These are phyloP conservation scores for Neoniphon sammara DNA, from an alignment of 2,797 vertebrate genomes.

Conservation along the genomic window DNA sequence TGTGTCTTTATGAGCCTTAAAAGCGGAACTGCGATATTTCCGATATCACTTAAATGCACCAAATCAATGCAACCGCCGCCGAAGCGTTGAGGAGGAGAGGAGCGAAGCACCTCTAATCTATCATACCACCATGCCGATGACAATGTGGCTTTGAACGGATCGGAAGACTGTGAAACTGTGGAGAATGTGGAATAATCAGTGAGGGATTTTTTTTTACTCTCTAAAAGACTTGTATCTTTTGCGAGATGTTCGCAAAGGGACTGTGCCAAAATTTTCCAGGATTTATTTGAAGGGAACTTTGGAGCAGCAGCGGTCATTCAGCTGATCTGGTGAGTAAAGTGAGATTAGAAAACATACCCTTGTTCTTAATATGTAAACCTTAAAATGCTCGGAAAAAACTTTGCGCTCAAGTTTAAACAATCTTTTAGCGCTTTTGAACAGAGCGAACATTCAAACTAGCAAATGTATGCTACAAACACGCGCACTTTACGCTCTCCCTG, in stretches of 20 bases:
- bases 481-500: conserved; percentile 21
- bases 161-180: conserved; percentile 39
- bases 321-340: conserved; percentile 86
- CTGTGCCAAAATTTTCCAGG: conserved; percentile 57
- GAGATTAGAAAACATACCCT: conserved; percentile 9
- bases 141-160: conserved; percentile 56
- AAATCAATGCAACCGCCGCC: conserved; percentile 65
- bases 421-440: background rate
- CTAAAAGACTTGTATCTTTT: conserved; percentile 33
- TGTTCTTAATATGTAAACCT: background rate
- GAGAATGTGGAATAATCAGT: conserved; percentile 44
- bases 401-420: conserved; percentile 36
- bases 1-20: conserved; percentile 6
- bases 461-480: conserved; percentile 33
- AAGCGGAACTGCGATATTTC: conserved; percentile 44
- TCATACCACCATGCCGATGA: conserved; percentile 53
- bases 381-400: conserved; percentile 48
- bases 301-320: conserved; percentile 72
- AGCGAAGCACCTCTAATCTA: conserved; percentile 54
- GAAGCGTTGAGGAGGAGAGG: conserved; percentile 58
- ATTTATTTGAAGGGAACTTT: conserved; percentile 81
- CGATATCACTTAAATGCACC: conserved; percentile 67
- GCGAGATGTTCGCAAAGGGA: conserved; percentile 64
- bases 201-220: conserved; percentile 27
- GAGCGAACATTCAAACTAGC: conserved; percentile 28